Evolutionary conservation across 1,140 invertebrate species (phyloP).

Genomic region (Apis dorsata): DNA sequence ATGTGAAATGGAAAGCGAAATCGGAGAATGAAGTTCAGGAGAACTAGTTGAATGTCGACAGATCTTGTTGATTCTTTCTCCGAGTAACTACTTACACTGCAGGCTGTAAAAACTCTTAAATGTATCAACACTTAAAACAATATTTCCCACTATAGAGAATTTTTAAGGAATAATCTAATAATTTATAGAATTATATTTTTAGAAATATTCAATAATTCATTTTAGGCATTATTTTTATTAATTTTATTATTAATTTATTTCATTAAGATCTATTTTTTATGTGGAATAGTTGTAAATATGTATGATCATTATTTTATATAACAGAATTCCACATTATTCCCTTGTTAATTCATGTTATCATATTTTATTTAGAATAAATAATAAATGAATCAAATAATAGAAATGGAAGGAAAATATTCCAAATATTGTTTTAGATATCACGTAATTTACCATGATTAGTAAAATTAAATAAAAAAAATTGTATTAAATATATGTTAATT

Average conservation of each 20-base stretch:
- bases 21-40: constrained; percentile 57
- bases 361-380: background rate
- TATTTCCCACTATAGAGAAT: background rate
- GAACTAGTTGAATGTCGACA: constrained; percentile 63
- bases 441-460: no score
- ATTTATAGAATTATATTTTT: background rate
- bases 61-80: constrained; percentile 41
- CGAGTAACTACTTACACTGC: background rate
- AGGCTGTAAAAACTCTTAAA: background rate
- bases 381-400: background rate
- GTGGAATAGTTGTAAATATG: background rate
- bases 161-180: background rate
- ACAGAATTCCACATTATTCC: background rate
- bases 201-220: background rate
- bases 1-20: constrained; percentile 49
- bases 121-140: background rate
- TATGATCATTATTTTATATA: background rate
- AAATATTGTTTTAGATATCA: background rate
- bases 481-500: background rate
- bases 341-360: constrained; percentile 3
- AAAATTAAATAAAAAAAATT: no score
- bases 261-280: no score
- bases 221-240: no score
- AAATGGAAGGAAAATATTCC: background rate
- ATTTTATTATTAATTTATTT: background rate